Evolutionary conservation across 92 coral and sea anemone genomes (phyloP), one percentile per base, ranked within the genome.

Genomic region (Epizoanthus fatuus): DNA sequence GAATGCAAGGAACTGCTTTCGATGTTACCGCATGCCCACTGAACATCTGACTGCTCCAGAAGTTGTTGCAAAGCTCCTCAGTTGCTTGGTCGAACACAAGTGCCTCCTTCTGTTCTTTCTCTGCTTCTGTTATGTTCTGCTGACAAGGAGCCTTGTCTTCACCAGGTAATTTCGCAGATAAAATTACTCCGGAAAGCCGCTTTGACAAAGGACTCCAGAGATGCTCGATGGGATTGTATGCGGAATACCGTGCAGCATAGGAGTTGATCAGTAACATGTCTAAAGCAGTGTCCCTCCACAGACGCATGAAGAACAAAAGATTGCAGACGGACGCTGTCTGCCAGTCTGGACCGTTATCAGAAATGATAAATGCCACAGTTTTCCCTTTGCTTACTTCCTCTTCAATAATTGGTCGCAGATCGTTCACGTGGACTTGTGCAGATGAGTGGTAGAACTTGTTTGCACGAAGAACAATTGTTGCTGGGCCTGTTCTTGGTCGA

Each of bases 201-300:
- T 86, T 79, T 20, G 75, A 80, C 73, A 80, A 19, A 2, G 87
- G 91, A 52, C 72, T 69, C 86, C 86, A 87, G 3, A 87, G 75
- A 51, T 80, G 91, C 73, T 87, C 91, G 57, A 87, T 80, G 5
- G 65, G 86, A 45, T 87, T 87, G 54, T 39, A 87, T 0, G 90
- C 90, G 10, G 90, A 86, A 79, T 86, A 76, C 3, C 56, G 47
- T 17, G 90, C 90, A 7, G 91, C 91, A 52, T 79, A 69, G 32
- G 60, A 80, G 4, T 71, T 29, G 20, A 85, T 72, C 25, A 40
- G 25, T 4, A 85, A 74, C 22, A 85, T 74, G 84, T 85, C 89
- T 19, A 76, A 74, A 63, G 17, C 79, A 42, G 10, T 25, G 22
- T 75, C 84, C 37, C 74, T 40, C 45, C 45, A 40, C 45, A 60